These are phyloP conservation scores for Paramisgurnus dabryanus DNA, from an alignment of 2,113 vertebrate genomes.

Conservation along the genomic window DNA sequence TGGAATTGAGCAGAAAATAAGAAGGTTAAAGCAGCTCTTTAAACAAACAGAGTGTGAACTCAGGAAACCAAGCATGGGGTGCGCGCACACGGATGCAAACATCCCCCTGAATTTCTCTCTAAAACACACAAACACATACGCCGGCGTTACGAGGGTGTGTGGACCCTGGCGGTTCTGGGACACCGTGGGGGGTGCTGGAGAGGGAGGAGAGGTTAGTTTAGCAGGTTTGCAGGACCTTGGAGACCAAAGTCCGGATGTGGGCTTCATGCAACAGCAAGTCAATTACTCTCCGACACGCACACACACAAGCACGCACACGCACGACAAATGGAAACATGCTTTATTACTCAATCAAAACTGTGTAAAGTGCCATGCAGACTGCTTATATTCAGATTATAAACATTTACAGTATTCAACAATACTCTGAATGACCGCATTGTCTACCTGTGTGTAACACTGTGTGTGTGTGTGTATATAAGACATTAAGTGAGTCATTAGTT, in stretches of 20 bases:
- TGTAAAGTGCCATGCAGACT: not conserved
- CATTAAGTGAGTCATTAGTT: constrained; percentile 65
- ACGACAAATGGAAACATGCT: constrained; percentile 28
- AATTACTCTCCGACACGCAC: constrained; percentile 58
- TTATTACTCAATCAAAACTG: constrained; percentile 18
- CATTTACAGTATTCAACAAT: constrained; percentile 14
- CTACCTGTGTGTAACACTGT: constrained; percentile 27
- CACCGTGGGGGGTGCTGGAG: constrained; percentile 35
- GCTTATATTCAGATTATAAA: constrained; percentile 44
- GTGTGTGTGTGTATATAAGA: constrained; percentile 41
- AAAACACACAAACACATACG: constrained; percentile 35
- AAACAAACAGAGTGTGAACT: constrained; percentile 71
- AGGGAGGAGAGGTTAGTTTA: constrained; percentile 53
- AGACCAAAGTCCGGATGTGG: constrained; percentile 70
- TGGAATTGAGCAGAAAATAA: constrained; percentile 73
- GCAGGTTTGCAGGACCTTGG: constrained; percentile 67
- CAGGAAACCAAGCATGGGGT: constrained; percentile 57
- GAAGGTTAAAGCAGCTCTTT: constrained; percentile 63
- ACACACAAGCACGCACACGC: constrained; percentile 22
- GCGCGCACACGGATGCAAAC: not conserved
- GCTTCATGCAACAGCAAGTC: constrained; percentile 63
- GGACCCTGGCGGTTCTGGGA: constrained; percentile 6
- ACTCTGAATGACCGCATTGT: constrained; percentile 37
- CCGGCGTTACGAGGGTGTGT: not conserved
- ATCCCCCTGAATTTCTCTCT: not conserved